phyloP scores from a whole-genome alignment of 64 coral and sea anemone species.

The Astreopora myriophthalma region DNA sequence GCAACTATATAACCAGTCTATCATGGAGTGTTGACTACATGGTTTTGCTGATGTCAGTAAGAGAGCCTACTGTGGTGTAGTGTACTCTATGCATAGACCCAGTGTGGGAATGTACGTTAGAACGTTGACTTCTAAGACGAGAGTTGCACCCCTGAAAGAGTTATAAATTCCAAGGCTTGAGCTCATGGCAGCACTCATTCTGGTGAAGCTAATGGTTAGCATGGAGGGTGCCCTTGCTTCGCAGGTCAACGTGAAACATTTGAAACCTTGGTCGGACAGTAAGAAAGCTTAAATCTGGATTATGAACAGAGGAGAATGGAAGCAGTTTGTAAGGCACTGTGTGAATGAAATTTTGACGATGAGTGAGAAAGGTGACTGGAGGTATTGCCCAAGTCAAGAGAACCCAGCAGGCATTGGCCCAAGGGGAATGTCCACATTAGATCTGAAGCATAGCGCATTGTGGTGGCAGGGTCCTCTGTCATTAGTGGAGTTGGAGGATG shows the following conservation, averaged over 20 bases:
- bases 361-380: too few relatives aligned
- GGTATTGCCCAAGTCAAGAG: too few relatives aligned
- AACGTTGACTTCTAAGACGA: conserved; percentile 16
- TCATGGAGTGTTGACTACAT: not conserved
- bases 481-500: too few relatives aligned
- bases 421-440: too few relatives aligned
- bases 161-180: not conserved
- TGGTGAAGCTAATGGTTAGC: not conserved
- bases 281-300: conserved; percentile 1
- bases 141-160: not conserved
- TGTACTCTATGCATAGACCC: not conserved
- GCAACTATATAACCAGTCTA: conserved; percentile 9
- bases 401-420: too few relatives aligned
- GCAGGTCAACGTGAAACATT: not conserved
- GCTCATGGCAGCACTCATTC: not conserved
- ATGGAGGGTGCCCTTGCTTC: not conserved
- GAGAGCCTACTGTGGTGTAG: conserved; percentile 23
- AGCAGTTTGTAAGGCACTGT: too few relatives aligned
- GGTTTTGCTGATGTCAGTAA: not conserved
- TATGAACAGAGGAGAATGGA: not conserved
- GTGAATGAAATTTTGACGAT: too few relatives aligned
- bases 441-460: too few relatives aligned
- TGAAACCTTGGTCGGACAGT: not conserved
- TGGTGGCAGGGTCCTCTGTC: too few relatives aligned
- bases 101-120: not conserved